Base-by-base conservation (phyloP, 1,140 invertebrate species). In the Drosophila cardini region DNA sequence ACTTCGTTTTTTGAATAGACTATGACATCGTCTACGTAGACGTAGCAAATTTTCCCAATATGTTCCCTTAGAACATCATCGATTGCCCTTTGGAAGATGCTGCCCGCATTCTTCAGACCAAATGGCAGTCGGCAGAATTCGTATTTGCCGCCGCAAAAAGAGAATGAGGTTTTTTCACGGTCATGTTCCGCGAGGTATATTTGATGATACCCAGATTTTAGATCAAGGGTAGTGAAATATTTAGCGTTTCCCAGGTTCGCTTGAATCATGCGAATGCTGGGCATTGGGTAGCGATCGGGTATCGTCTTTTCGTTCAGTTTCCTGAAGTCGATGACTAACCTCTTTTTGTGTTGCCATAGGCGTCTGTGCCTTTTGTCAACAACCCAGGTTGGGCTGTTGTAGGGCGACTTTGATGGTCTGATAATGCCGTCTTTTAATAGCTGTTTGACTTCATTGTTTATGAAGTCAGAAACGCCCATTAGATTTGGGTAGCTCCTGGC, bases 241-340 rank as follows among this genome's bases (percentile, higher is more conserved):
- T 15, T 26, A 16, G 53, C 43, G 7, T 68, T 64, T 0, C 45
- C 57, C 5, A 77, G 36, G n/a, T 72, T 72, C 6, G 71, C n/a
- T 38, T 76, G 36, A 10, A 73, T 70, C 10, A 62, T 71, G 2
- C 16, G 32, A 6, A 94, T 93, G n/a, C 92, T 84, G 0, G 93
- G 94, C 9, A 95, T 76, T 4, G 94, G 94, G 81, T 93, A 94
- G 2, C 10, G 21, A 26, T 50, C 48, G 0, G 48, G 21, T 5
- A 50, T 50, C 2, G 26, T 50, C 5, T 26, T 8, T 11, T 26
- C 9, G 11, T 50, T 50, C 10, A 50, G 26, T 13, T 50, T 50
- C 21, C 21, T 26, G 26, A 50, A 50, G 2, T 50, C 21, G 8
- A 32, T n/a, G 10, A 50, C 48, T 2, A 50, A 13, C 1, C 48